These are phyloP conservation scores for Coluber constrictor DNA, from an alignment of 2,797 vertebrate species.

Conservation along the genomic window DNA sequence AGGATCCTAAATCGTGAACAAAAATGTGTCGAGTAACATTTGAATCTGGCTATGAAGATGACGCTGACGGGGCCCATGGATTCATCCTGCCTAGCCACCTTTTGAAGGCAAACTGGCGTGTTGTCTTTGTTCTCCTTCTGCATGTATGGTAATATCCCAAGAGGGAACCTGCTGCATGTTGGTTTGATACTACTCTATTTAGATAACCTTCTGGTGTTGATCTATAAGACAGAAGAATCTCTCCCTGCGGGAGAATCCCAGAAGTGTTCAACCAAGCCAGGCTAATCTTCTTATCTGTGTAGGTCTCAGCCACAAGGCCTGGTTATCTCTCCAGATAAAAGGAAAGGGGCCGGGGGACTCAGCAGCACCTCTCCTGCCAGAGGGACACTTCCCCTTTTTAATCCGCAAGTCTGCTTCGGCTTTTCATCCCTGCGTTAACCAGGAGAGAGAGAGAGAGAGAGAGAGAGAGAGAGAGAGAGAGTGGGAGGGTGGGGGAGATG, in stretches of 20 bases:
- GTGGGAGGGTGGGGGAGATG: neutral
- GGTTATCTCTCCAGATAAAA: constrained; percentile 66
- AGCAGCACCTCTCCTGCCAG: constrained; percentile 55
- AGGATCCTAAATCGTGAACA: neutral
- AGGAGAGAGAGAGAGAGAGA: too few relatives aligned
- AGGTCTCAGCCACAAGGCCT: constrained; percentile 67
- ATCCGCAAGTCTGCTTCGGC: constrained; percentile 50
- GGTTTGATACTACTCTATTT: constrained; percentile 68
- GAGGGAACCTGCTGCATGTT: constrained; percentile 60
- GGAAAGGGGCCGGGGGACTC: constrained; percentile 45
- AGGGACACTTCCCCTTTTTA: constrained; percentile 46
- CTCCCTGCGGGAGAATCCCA: constrained; percentile 69
- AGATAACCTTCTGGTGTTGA: constrained; percentile 74
- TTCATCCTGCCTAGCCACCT: neutral
- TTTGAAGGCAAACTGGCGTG: neutral
- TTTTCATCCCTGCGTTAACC: constrained; percentile 51
- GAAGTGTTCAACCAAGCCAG: constrained; percentile 71
- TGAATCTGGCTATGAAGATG: neutral
- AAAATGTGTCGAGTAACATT: neutral
- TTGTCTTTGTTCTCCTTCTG: constrained; percentile 37
- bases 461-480: rapidly evolving
- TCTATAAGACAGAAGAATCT: constrained; percentile 64
- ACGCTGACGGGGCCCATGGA: neutral
- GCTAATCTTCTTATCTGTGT: constrained; percentile 76
- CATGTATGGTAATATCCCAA: constrained; percentile 56